These are phyloP conservation scores for Copsychus sechellarum DNA, from an alignment of 2,113 vertebrate species.

Conservation along the genomic window DNA sequence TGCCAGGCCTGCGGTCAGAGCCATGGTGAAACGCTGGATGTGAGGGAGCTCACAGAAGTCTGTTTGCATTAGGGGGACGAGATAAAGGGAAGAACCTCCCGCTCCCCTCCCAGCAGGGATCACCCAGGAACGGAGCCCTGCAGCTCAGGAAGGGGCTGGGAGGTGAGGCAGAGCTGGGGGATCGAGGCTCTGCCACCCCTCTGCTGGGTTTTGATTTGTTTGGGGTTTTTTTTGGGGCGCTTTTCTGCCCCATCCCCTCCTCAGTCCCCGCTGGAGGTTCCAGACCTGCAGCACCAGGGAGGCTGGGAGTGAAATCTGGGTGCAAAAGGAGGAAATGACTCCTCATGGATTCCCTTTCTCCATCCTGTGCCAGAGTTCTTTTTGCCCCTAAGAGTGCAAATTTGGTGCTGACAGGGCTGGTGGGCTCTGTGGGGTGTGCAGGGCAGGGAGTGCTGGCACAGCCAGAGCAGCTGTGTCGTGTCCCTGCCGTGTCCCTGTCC, in stretches of 20 bases:
- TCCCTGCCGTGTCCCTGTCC: too few species aligned
- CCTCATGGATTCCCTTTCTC: accelerated
- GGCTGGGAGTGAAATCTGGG: not conserved
- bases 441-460: not conserved
- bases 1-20: slow-evolving; percentile 66
- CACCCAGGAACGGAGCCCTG: accelerated
- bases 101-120: not conserved
- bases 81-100: slow-evolving; percentile 65
- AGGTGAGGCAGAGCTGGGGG: accelerated
- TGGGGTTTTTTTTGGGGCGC: not conserved
- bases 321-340: not conserved
- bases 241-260: not conserved
- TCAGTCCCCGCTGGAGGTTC: accelerated
- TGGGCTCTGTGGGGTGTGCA: accelerated
- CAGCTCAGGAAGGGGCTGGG: not conserved
- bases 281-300: not conserved
- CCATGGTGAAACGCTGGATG: slow-evolving; percentile 63
- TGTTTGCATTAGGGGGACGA: slow-evolving; percentile 72
- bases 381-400: accelerated
- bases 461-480: too few species aligned
- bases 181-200: too few species aligned
- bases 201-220: too few species aligned
- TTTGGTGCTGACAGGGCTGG: not conserved
- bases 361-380: not conserved
- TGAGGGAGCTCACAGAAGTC: slow-evolving; percentile 58